Percentiles rank a stretch among this genome's conserved stretches.
Evolutionary conservation across 53 echinoderm and acorn worm species (phyloP).

Genomic region (Astropecten irregularis): DNA sequence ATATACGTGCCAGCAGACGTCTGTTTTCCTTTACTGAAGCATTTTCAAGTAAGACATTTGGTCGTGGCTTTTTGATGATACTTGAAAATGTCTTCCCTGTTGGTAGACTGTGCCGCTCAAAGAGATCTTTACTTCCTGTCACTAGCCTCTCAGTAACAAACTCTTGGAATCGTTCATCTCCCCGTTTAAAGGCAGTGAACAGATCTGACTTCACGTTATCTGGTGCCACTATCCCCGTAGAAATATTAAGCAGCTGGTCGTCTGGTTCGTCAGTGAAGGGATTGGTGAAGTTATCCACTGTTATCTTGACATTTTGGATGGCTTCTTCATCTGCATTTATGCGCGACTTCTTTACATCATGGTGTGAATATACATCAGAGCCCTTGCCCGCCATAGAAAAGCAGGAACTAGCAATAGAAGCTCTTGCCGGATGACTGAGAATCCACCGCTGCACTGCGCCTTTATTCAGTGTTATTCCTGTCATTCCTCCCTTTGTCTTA

Average conservation of each 20-base stretch:
- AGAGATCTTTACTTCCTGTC: constrained; percentile 39
- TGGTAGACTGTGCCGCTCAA: constrained; percentile 45
- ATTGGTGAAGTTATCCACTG: constrained; percentile 33
- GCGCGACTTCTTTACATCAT: not conserved
- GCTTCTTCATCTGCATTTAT: constrained; percentile 18
- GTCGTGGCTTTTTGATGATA: constrained; percentile 33
- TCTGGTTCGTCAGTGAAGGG: constrained; percentile 39
- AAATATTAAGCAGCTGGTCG: constrained; percentile 58
- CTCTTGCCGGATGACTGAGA: constrained; percentile 23
- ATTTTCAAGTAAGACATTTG: constrained; percentile 53
- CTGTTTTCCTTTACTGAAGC: constrained; percentile 57
- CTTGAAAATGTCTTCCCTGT: constrained; percentile 60
- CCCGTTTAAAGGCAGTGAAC: constrained; percentile 25
- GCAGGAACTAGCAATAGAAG: not conserved
- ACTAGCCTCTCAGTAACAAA: constrained; percentile 47
- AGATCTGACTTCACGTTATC: constrained; percentile 35
- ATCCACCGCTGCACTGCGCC: constrained; percentile 67
- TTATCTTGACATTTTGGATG: constrained; percentile 16
- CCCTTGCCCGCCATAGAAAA: not conserved
- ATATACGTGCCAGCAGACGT: constrained; percentile 55
- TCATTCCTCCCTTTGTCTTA: constrained; percentile 68
- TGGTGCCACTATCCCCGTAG: constrained; percentile 57
- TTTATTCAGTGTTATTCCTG: constrained; percentile 64
- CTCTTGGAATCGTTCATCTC: constrained; percentile 37
- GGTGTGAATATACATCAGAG: not conserved